These are phyloP conservation scores for Dermatophagoides farinae DNA, from an alignment of 1,140 invertebrate species.

Conservation along the genomic window DNA sequence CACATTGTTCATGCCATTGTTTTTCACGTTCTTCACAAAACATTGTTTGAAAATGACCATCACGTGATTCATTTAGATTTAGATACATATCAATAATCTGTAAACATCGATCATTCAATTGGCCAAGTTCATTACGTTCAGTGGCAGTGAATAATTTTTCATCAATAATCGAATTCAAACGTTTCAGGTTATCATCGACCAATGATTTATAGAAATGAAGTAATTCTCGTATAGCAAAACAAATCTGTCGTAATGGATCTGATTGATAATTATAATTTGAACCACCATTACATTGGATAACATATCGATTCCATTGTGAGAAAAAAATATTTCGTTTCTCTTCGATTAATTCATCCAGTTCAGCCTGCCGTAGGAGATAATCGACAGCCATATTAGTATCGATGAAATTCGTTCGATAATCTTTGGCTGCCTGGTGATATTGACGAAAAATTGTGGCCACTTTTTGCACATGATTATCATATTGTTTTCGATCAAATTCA, in stretches of 20 bases:
- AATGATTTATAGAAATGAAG: background rate
- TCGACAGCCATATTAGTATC: background rate
- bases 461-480: background rate
- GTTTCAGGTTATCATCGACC: background rate
- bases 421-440: background rate
- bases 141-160: background rate
- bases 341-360: background rate
- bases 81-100: constrained; percentile 10
- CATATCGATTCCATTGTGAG: background rate
- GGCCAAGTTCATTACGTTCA: background rate
- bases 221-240: background rate
- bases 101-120: constrained; percentile 2
- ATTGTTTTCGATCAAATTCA: background rate
- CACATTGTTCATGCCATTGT: background rate
- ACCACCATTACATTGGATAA: background rate
- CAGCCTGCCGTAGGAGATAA: background rate
- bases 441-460: background rate
- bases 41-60: constrained; percentile 9
- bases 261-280: background rate
- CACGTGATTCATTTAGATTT: background rate
- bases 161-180: background rate
- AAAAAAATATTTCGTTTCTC: background rate
- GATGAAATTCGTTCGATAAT: background rate
- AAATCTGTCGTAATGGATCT: background rate
- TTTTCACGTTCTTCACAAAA: constrained; percentile 10